A percentile compares a stretch with the other conserved stretches of the same genome.
Evolutionary conservation across 2,113 vertebrate genomes (phyloP).

Genomic region (Ctenomys sociabilis): DNA sequence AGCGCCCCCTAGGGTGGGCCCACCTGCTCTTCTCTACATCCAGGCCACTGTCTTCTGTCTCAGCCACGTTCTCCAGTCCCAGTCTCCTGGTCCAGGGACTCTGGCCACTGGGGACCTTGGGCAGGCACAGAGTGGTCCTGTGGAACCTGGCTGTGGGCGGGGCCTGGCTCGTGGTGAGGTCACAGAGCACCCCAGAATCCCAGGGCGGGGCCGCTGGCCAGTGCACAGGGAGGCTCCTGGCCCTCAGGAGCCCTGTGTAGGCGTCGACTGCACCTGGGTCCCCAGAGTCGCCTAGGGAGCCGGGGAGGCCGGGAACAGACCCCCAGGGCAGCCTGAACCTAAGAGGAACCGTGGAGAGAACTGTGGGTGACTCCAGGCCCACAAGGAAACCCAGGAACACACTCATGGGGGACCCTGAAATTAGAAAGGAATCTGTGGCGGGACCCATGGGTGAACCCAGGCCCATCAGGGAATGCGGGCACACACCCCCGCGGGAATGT

Average conservation of each 20-base stretch:
- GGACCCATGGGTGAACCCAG: not conserved
- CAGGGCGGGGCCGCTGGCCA: not conserved
- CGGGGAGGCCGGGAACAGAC: not conserved
- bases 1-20: too few species aligned
- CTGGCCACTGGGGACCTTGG: not conserved
- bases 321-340: not conserved
- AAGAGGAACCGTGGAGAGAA: not conserved
- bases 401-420: not conserved
- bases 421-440: not conserved
- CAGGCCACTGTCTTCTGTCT: not conserved
- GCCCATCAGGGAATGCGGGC: rapidly evolving
- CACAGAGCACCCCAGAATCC: not conserved
- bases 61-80: not conserved
- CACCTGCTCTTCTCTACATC: not conserved
- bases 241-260: rapidly evolving
- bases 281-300: rapidly evolving
- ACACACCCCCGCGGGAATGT: rapidly evolving
- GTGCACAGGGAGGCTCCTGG: not conserved
- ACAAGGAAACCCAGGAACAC: too few species aligned
- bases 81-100: not conserved
- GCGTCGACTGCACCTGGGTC: rapidly evolving
- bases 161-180: conserved; percentile 1
- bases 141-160: not conserved
- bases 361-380: not conserved
- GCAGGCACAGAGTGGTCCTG: not conserved